A percentile compares a stretch with the other conserved stretches of the same genome.
Evolutionary conservation across 2,113 vertebrate species (phyloP).

Genomic region (Piaya cayana): DNA sequence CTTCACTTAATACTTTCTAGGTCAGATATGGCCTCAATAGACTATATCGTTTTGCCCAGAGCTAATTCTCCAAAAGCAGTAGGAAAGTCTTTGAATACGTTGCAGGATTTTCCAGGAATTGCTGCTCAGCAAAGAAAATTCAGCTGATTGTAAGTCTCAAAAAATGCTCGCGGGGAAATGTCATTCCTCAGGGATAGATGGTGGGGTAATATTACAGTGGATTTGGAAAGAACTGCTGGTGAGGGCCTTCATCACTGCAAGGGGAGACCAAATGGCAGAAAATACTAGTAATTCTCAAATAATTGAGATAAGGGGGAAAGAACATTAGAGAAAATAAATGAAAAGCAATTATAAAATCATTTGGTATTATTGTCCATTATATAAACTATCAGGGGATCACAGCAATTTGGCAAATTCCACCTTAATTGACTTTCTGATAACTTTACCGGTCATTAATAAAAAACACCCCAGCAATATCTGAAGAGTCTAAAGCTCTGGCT

Average conservation of each 20-base stretch:
- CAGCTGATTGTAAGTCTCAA: not conserved
- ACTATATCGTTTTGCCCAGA: constrained; percentile 31
- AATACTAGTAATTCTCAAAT: not conserved
- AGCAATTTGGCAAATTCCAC: not conserved
- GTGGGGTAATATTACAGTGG: not conserved
- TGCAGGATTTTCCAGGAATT: constrained; percentile 64
- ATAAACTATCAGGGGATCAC: not conserved
- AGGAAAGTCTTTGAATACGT: constrained; percentile 18
- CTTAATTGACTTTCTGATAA: not conserved
- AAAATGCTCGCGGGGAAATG: constrained; percentile 15
- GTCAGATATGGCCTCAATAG: constrained; percentile 39
- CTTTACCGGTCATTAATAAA: not conserved
- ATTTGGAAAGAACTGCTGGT: not conserved
- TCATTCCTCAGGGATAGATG: not conserved
- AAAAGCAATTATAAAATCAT: constrained; percentile 1
- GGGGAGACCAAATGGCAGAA: not conserved
- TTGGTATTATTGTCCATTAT: not conserved
- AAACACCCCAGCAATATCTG: not conserved
- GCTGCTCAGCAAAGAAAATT: constrained; percentile 54
- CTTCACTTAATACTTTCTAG: constrained; percentile 67
- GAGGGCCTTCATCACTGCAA: not conserved
- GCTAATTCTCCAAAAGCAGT: constrained; percentile 54
- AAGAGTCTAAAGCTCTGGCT: not conserved
- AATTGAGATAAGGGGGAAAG: not conserved
- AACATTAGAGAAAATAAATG: not conserved